Conservation (phyloP, 2,797 vertebrate species). For the Xenentodon cancila region DNA sequence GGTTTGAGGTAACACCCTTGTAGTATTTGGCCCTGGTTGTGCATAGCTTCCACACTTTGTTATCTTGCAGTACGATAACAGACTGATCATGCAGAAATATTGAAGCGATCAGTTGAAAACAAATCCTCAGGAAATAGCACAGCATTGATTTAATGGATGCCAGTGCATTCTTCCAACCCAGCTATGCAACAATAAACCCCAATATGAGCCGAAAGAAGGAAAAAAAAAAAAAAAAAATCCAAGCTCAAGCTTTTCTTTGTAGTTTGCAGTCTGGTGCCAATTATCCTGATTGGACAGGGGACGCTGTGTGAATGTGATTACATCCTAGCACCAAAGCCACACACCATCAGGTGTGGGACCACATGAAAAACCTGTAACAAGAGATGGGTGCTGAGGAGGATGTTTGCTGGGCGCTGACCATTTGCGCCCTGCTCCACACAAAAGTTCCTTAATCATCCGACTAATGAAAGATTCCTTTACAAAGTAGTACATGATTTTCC, state of each 20-base stretch:
- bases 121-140: constrained; percentile 11
- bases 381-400: constrained; percentile 47
- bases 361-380: constrained; percentile 62
- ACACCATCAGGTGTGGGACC: constrained; percentile 70
- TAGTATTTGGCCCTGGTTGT: not conserved
- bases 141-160: constrained; percentile 22
- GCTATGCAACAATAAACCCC: constrained; percentile 46
- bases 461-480: constrained; percentile 29
- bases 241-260: constrained; percentile 40
- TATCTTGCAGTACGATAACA: not conserved
- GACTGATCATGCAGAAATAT: constrained; percentile 4
- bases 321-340: constrained; percentile 45
- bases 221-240: not conserved
- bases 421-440: constrained; percentile 56
- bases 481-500: constrained; percentile 22
- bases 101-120: not conserved
- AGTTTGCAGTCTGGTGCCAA: constrained; percentile 69
- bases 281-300: constrained; percentile 70
- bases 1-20: no score
- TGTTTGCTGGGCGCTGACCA: constrained; percentile 13
- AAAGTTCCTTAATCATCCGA: constrained; percentile 4
- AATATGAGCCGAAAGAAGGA: not conserved
- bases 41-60: not conserved
- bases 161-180: constrained; percentile 12
- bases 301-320: constrained; percentile 62